Evolutionary conservation across 2,797 vertebrate species (phyloP).

Genomic region (Chanos chanos): DNA sequence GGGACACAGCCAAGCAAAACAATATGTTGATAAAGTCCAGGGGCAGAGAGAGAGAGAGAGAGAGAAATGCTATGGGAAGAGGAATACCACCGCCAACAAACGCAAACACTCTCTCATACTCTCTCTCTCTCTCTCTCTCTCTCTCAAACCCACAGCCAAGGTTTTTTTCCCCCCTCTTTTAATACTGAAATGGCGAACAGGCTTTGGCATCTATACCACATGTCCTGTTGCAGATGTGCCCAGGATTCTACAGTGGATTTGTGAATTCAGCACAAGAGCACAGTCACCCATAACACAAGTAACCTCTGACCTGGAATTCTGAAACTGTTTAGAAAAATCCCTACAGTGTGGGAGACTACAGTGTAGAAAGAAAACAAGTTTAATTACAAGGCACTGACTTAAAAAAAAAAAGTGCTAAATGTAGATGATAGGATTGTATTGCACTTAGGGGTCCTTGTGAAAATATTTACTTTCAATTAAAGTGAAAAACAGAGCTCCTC

Average conservation of each 20-base stretch:
- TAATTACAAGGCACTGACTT: not conserved
- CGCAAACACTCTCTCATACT: slow-evolving; percentile 27
- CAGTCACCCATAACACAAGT: not conserved
- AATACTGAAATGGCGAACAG: too few relatives aligned
- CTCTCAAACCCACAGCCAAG: too few relatives aligned
- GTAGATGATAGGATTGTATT: not conserved
- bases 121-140: too few relatives aligned
- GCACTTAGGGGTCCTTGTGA: not conserved
- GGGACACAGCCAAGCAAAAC: slow-evolving; percentile 71
- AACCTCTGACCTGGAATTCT: slow-evolving; percentile 4
- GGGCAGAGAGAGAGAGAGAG: slow-evolving; percentile 53
- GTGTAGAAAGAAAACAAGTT: not conserved
- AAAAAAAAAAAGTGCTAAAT: not conserved
- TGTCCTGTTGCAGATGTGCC: too few relatives aligned
- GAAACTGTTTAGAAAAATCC: too few relatives aligned
- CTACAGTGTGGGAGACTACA: not conserved
- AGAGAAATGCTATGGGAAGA: slow-evolving; percentile 39
- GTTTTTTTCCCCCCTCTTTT: too few relatives aligned
- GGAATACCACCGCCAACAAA: slow-evolving; percentile 12
- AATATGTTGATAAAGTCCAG: slow-evolving; percentile 74
- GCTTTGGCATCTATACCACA: too few relatives aligned
- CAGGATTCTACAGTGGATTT: too few relatives aligned
- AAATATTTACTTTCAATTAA: slow-evolving; percentile 31
- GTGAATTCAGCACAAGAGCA: too few relatives aligned
- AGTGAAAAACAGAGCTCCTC: slow-evolving; percentile 4